These are phyloP conservation scores for Sebastes alutus DNA, from an alignment of 2,797 vertebrate genomes.

Conservation along the genomic window DNA sequence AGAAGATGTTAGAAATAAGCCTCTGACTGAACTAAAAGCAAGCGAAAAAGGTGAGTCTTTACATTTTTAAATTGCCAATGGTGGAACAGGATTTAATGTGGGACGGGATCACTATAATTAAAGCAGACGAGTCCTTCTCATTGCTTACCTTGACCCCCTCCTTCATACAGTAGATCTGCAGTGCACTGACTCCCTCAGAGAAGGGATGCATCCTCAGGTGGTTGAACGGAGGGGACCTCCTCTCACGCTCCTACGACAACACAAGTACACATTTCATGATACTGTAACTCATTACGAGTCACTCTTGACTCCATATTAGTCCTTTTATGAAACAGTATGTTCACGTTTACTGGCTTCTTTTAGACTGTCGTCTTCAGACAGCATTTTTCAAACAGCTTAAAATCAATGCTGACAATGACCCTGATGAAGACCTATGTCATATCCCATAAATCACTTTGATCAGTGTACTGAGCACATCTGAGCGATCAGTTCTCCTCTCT, in stretches of 20 bases:
- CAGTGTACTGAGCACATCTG: not conserved
- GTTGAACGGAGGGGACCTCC: conserved; percentile 95
- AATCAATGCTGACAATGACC: not conserved
- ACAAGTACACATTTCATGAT: not conserved
- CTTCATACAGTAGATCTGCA: conserved; percentile 99
- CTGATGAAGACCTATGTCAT: too few species aligned
- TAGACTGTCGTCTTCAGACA: not conserved
- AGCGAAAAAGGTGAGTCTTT: too few species aligned
- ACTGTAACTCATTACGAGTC: not conserved
- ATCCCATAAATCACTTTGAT: not conserved
- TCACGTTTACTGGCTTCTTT: not conserved
- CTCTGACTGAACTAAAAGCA: too few species aligned
- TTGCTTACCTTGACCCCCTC: conserved; percentile 96
- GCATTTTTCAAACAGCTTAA: not conserved
- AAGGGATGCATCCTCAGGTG: conserved; percentile 97
- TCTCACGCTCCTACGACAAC: conserved; percentile 90
- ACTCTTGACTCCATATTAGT: not conserved
- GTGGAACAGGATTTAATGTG: too few species aligned
- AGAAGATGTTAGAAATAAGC: too few species aligned
- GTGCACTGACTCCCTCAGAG: conserved; percentile 95
- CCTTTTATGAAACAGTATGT: not conserved
- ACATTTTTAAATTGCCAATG: too few species aligned
- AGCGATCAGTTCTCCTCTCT: not conserved
- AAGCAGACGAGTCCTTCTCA: not conserved
- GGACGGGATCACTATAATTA: not conserved